Percentiles rank a stretch among this genome's conserved stretches.
These are phyloP conservation scores for Brassicogethes aeneus DNA, from an alignment of 2,888 invertebrate genomes.

Conservation along the genomic window DNA sequence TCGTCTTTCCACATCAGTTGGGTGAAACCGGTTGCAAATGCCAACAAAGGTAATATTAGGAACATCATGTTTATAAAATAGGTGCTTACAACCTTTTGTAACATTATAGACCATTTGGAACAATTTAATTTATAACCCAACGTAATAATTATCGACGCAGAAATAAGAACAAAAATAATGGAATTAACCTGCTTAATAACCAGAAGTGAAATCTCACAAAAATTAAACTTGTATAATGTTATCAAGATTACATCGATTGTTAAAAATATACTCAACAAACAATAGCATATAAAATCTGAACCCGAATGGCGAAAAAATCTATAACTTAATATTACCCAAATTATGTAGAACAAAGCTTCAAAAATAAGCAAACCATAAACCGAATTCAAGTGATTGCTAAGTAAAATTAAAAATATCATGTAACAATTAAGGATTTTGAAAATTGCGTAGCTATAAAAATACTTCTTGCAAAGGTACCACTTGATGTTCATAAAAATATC, in stretches of 20 bases:
- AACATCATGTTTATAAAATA: conserved; percentile 3
- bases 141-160: conserved; percentile 3
- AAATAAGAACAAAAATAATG: conserved; percentile 3
- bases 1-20: background rate
- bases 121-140: conserved; percentile 6
- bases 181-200: conserved; percentile 1
- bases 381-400: background rate
- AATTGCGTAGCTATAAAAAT: background rate
- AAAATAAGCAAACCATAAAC: background rate
- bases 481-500: conserved; percentile 1
- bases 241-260: background rate
- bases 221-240: background rate
- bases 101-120: conserved; percentile 7
- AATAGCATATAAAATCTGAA: background rate
- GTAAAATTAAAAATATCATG: background rate
- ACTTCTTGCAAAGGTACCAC: conserved; percentile 1
- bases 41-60: conserved; percentile 3
- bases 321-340: background rate
- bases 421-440: background rate
- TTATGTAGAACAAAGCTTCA: background rate
- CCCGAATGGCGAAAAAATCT: background rate
- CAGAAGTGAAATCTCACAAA: background rate
- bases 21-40: conserved; percentile 5
- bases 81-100: conserved; percentile 5
- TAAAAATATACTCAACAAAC: background rate